Percentiles rank a stretch among this genome's conserved stretches.
phyloP scores from a whole-genome alignment of 2,113 vertebrate species.

The Elephas maximus region DNA sequence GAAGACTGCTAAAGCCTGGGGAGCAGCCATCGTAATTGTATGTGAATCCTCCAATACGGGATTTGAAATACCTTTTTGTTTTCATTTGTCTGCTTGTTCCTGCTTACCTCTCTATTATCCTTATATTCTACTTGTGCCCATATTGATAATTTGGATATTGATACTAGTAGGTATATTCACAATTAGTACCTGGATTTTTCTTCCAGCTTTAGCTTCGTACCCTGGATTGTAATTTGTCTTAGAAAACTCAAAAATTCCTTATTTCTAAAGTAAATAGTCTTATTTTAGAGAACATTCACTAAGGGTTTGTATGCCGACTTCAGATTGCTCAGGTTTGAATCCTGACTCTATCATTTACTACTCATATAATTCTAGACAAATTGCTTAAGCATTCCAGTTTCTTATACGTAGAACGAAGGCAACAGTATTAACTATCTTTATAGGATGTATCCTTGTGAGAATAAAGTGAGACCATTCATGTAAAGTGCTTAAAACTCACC shows the following conservation, averaged over 20 bases:
- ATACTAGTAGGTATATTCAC: not conserved
- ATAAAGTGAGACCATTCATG: not conserved
- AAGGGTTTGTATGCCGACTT: not conserved
- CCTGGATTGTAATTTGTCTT: not conserved
- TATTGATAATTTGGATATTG: not conserved
- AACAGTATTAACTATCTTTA: not conserved
- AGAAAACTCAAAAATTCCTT: not conserved
- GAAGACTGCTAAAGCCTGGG: not conserved
- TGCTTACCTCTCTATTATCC: not conserved
- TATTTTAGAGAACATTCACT: not conserved
- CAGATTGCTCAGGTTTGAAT: not conserved
- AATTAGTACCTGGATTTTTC: not conserved
- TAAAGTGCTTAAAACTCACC: slow-evolving; percentile 38
- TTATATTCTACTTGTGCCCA: not conserved
- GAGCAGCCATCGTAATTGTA: not conserved
- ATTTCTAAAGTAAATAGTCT: slow-evolving; percentile 1
- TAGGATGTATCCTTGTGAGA: not conserved
- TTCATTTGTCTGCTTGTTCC: not conserved
- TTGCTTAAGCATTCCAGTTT: not conserved
- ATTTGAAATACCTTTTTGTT: not conserved
- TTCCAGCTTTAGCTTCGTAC: not conserved
- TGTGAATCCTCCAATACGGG: not conserved
- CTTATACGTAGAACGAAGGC: not conserved
- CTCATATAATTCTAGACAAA: not conserved
- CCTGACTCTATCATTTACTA: not conserved